A percentile compares a stretch with the other conserved stretches of the same genome.
phyloP scores from a whole-genome alignment of 2,888 invertebrate species.

The Pyralis farinalis region DNA sequence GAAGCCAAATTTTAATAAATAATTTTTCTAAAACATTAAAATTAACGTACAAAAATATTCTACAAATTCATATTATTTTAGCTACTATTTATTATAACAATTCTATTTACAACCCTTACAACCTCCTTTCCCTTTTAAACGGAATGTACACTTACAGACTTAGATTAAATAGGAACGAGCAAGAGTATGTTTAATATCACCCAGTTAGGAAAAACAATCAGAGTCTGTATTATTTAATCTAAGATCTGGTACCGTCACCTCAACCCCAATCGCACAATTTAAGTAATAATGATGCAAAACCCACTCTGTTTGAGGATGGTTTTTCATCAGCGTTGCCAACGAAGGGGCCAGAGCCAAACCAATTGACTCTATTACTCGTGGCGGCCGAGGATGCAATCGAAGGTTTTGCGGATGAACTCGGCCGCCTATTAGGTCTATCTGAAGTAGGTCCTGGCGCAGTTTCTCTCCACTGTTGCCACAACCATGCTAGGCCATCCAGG shows the following conservation, averaged over 20 bases:
- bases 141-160: constrained; percentile 49
- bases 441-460: constrained; percentile 61
- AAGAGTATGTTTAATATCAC: constrained; percentile 21
- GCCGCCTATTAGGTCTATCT: constrained; percentile 41
- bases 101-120: constrained; percentile 43
- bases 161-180: constrained; percentile 65
- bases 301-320: constrained; percentile 68
- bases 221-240: constrained; percentile 54
- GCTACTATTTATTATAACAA: constrained; percentile 27
- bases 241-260: constrained; percentile 60
- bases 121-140: constrained; percentile 29
- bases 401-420: constrained; percentile 42
- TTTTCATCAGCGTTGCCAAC: constrained; percentile 69
- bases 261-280: constrained; percentile 71
- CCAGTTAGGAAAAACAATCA: constrained; percentile 15
- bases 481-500: constrained; percentile 79
- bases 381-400: constrained; percentile 43
- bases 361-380: constrained; percentile 57
- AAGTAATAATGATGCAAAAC: constrained; percentile 71
- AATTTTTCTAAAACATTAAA: constrained; percentile 39
- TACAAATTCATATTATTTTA: constrained; percentile 24
- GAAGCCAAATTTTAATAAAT: constrained; percentile 54
- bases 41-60: constrained; percentile 26
- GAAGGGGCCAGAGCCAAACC: constrained; percentile 76
- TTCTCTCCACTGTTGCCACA: constrained; percentile 82